phyloP scores from a whole-genome alignment of 1,140 invertebrate species.

The Drosophila bocki region DNA sequence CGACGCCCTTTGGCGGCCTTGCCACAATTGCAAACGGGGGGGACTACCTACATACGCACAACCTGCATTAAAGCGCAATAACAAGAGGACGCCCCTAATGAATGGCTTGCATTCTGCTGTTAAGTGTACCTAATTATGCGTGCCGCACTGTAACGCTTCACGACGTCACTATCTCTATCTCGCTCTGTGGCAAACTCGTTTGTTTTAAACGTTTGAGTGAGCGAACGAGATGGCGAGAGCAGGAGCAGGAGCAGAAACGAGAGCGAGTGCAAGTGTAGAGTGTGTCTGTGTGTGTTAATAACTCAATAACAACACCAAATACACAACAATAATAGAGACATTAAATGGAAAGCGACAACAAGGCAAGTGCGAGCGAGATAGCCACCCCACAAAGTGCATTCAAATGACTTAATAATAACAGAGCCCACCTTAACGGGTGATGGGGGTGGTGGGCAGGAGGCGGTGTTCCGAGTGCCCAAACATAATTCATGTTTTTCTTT shows the following conservation, averaged over 20 bases:
- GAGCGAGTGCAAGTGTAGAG: neutral
- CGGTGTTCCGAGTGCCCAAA: constrained; percentile 23
- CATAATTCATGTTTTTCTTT: constrained; percentile 64
- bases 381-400: constrained; percentile 69
- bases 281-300: constrained; percentile 66
- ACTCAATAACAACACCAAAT: constrained; percentile 80
- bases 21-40: constrained; percentile 21
- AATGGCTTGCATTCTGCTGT: constrained; percentile 68
- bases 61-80: constrained; percentile 47
- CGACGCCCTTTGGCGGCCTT: constrained; percentile 16
- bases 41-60: constrained; percentile 34
- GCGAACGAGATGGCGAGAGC: neutral
- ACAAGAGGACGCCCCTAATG: constrained; percentile 73
- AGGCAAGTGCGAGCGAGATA: constrained; percentile 32
- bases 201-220: constrained; percentile 50
- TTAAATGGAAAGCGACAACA: constrained; percentile 70
- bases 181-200: constrained; percentile 58
- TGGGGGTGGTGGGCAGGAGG: neutral
- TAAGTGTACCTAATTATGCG: constrained; percentile 81
- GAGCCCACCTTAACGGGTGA: constrained; percentile 23
- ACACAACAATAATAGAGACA: constrained; percentile 81
- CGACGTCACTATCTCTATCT: constrained; percentile 3
- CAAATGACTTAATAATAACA: constrained; percentile 83
- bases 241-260: neutral
- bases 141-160: constrained; percentile 64